Evolutionary conservation across 2,113 vertebrate species (phyloP).

Genomic region (Sciurus niger): DNA sequence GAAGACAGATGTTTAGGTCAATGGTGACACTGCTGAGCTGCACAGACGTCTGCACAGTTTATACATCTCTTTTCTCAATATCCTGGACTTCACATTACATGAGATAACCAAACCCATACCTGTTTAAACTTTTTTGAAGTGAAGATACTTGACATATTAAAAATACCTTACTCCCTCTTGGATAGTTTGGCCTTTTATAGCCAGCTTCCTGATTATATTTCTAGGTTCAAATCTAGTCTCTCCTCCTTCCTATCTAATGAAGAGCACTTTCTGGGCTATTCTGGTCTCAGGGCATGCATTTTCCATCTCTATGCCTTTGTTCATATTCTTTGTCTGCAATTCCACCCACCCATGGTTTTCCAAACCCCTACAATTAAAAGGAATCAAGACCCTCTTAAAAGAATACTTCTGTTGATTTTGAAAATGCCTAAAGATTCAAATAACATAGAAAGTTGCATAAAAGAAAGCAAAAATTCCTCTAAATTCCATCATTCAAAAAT

Average conservation of each 20-base stretch:
- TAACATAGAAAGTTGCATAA: slow-evolving; percentile 24
- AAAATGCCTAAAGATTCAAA: slow-evolving; percentile 46
- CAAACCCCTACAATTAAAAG: background rate
- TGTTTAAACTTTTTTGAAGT: background rate
- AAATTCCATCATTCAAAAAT: background rate
- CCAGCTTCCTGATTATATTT: background rate
- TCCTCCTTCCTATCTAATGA: background rate
- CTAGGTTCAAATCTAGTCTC: background rate
- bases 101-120: background rate
- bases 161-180: background rate
- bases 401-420: background rate
- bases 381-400: background rate
- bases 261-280: background rate
- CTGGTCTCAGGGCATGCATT: background rate
- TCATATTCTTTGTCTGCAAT: background rate
- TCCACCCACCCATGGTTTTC: background rate
- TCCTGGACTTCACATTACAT: background rate
- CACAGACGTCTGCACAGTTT: background rate
- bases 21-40: background rate
- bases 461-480: background rate
- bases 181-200: background rate
- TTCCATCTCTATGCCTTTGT: background rate
- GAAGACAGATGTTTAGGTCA: background rate
- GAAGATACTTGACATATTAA: background rate
- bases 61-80: background rate